Conservation (phyloP, 2,888 invertebrate genomes). For the Theodoxus fluviatilis region DNA sequence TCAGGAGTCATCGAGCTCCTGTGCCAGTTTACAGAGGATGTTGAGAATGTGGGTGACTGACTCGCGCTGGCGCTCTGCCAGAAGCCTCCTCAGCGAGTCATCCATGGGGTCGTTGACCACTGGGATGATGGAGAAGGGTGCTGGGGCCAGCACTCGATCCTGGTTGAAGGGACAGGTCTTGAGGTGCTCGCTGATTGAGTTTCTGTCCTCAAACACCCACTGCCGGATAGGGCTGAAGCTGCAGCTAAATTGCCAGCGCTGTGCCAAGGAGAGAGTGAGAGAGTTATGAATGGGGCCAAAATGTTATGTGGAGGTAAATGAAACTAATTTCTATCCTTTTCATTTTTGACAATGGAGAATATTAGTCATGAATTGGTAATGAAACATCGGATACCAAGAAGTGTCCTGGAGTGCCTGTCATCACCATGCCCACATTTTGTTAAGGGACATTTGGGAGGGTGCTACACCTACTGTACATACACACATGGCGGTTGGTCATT, state of each 20-base stretch:
- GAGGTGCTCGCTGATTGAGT: slow-evolving; percentile 64
- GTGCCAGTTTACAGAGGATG: too few relatives aligned
- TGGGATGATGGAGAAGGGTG: slow-evolving; percentile 28
- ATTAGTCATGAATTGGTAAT: too few relatives aligned
- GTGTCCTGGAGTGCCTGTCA: too few relatives aligned
- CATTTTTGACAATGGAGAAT: neutral
- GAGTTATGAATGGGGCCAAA: neutral
- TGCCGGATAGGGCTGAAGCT: slow-evolving; percentile 63
- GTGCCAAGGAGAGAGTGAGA: slow-evolving; percentile 32
- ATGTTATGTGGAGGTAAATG: neutral
- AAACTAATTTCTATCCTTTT: neutral
- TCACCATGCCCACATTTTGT: too few relatives aligned
- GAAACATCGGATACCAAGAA: too few relatives aligned
- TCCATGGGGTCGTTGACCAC: slow-evolving; percentile 19
- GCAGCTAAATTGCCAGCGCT: slow-evolving; percentile 67
- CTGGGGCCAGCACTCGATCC: slow-evolving; percentile 28
- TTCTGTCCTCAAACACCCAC: slow-evolving; percentile 63
- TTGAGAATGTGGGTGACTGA: too few relatives aligned
- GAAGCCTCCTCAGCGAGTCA: too few relatives aligned
- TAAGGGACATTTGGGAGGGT: too few relatives aligned
- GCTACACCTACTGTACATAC: too few relatives aligned
- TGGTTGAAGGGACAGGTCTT: slow-evolving; percentile 64
- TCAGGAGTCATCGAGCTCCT: too few relatives aligned
- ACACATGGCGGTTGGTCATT: too few relatives aligned
- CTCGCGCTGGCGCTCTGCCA: too few relatives aligned